Evolutionary conservation across 2,113 vertebrate genomes (phyloP).

Genomic region (Chloebia gouldiae): DNA sequence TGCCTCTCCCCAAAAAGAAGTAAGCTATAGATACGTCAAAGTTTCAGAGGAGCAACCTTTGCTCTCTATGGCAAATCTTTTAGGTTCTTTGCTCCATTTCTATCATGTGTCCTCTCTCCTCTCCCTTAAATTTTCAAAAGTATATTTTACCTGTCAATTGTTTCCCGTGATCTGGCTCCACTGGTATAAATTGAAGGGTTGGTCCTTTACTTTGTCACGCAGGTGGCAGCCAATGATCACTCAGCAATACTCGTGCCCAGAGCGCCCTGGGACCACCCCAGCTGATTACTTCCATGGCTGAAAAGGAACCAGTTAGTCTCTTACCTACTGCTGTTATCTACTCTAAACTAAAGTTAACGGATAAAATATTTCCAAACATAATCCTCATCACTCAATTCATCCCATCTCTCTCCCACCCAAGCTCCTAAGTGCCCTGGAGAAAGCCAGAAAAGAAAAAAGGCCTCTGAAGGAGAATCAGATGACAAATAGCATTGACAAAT

Average conservation of each 20-base stretch:
- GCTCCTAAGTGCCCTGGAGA: not conserved
- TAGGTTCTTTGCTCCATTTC: not conserved
- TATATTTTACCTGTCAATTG: constrained; percentile 64
- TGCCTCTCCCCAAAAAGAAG: not conserved
- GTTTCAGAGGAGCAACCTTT: not conserved
- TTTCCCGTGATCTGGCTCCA: constrained; percentile 67
- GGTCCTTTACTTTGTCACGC: constrained; percentile 72
- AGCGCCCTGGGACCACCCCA: constrained; percentile 69
- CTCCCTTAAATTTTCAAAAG: constrained; percentile 36
- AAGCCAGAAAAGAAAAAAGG: not conserved
- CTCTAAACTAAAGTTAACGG: constrained; percentile 26
- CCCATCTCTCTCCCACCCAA: not conserved
- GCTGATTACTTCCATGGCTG: constrained; percentile 73
- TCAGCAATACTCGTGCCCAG: constrained; percentile 66
- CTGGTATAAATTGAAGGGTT: constrained; percentile 62
- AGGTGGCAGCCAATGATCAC: constrained; percentile 71
- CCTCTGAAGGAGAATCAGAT: not conserved
- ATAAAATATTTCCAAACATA: not conserved
- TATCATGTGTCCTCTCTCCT: not conserved
- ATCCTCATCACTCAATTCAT: not conserved
- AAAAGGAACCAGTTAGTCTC: constrained; percentile 72
- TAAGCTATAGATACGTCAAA: not conserved
- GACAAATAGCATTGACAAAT: not conserved
- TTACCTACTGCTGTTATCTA: constrained; percentile 67
- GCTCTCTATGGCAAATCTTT: not conserved